Base-by-base conservation (phyloP, 2,797 vertebrate species). In the Helarctos malayanus region DNA sequence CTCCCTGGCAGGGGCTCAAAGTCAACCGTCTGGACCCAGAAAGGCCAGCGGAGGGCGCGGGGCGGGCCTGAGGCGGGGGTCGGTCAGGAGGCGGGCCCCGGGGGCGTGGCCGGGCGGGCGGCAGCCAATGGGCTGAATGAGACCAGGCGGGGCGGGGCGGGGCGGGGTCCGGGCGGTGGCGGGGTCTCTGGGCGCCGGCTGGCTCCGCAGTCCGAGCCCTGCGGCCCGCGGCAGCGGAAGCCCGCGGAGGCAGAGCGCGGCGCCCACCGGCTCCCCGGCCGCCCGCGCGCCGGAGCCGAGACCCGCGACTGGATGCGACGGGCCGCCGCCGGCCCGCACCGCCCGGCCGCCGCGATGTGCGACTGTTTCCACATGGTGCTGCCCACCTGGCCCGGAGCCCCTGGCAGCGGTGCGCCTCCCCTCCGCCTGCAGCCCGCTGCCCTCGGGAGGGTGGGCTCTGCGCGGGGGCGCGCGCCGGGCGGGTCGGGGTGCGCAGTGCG, bases 351-450 rank as follows among this genome's bases (percentile, higher is more conserved):
- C 99, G 98, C 98, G 99, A 99, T 99, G 99, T 99, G 99, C 97
- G 99, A 99, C 99, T 99, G 99, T 98, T 99, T 99, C 99, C 99
- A 99, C 98, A 98, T 99, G 98, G 99, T 99, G 97, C 99, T 99
- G 99, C 99, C 99, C 98, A 99, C 99, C 99, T 99, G 99, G 99
- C 99, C 99, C 97, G 99, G 99, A 99, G 99, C 99, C 97, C 99
- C 99, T 97, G 99, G 99, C 99, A 99, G 99, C 98, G 99, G 99
- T 99, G 99, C 99, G 99, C 99, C 98, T 38, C 97, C 95, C 68
- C 98, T 98, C 98, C 98, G 98, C 98, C 98, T 98, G 97, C 98
- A 96, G 95, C 98, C 98, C 94, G 95, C 98, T 98, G 97, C 95
- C 97, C 97, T 98, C 90, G 96, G 96, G 79, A 89, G 97, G 96